Evolutionary conservation across 2,888 invertebrate genomes (phyloP).

Genomic region (Cryptocephalus primarius): DNA sequence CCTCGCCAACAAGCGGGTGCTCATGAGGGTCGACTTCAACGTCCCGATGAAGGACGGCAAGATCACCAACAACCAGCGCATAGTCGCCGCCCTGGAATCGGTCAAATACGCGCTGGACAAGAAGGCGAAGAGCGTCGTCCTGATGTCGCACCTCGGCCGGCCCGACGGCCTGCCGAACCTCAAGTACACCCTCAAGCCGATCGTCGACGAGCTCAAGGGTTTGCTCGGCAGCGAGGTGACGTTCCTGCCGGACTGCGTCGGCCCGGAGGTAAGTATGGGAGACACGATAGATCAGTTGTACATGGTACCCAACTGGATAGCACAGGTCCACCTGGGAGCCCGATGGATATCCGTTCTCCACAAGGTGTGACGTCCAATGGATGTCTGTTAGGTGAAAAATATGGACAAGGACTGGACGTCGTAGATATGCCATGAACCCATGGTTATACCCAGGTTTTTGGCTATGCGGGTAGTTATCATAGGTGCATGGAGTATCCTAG

Average conservation of each 20-base stretch:
- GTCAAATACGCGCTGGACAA: constrained; percentile 87
- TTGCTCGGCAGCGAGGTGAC: constrained; percentile 63
- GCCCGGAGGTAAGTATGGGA: constrained; percentile 45
- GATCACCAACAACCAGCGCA: constrained; percentile 96
- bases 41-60: constrained; percentile 93
- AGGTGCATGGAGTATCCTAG: too few species aligned
- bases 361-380: too few species aligned
- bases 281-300: too few species aligned
- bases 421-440: too few species aligned
- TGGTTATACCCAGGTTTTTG: too few species aligned
- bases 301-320: too few species aligned
- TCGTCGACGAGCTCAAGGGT: constrained; percentile 79
- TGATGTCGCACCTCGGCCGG: constrained; percentile 96
- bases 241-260: constrained; percentile 86
- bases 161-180: constrained; percentile 83
- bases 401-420: too few species aligned
- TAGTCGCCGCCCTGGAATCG: constrained; percentile 88
- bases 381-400: too few species aligned
- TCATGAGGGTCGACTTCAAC: constrained; percentile 93
- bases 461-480: too few species aligned
- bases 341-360: too few species aligned
- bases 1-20: constrained; percentile 1
- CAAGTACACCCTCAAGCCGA: constrained; percentile 88
- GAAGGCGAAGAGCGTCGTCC: constrained; percentile 87
- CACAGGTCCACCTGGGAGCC: too few species aligned